Percentiles rank a stretch among this genome's conserved stretches.
phyloP scores from a whole-genome alignment of 2,113 vertebrate genomes.

The Gallinago jamesoni region DNA sequence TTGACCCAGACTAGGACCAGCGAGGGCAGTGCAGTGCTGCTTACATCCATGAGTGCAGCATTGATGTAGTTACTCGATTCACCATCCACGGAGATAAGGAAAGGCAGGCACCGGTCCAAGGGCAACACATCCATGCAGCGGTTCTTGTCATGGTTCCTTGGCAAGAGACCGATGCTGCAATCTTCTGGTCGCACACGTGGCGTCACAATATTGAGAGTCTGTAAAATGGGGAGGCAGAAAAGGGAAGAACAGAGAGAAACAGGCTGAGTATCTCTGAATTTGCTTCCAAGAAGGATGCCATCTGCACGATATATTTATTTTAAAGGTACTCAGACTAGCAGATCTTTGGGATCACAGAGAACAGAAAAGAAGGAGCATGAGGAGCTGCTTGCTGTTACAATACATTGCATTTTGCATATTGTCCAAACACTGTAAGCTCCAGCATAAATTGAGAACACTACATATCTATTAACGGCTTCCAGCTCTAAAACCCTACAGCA shows the following conservation, averaged over 20 bases:
- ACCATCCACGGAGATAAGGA: conserved; percentile 96
- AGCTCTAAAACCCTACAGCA: neutral
- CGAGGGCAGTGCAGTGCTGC: neutral
- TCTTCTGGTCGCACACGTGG: conserved; percentile 93
- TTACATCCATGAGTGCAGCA: conserved; percentile 95
- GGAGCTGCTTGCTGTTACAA: neutral
- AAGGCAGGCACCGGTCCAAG: conserved; percentile 93
- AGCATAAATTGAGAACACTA: neutral
- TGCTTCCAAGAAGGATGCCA: no score
- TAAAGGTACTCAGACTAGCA: neutral
- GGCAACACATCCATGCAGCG: conserved; percentile 94
- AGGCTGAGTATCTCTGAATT: neutral
- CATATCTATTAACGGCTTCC: neutral
- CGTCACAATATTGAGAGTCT: conserved; percentile 98
- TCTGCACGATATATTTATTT: accelerated
- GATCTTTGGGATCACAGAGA: neutral
- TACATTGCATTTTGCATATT: accelerated
- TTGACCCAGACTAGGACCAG: accelerated
- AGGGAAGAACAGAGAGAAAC: neutral
- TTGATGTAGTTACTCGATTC: conserved; percentile 98
- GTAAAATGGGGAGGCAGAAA: neutral
- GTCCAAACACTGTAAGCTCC: accelerated
- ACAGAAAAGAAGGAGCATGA: neutral
- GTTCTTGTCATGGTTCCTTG: conserved; percentile 97
- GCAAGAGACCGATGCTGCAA: conserved; percentile 94